Conservation (phyloP, 2,797 vertebrate species). For the Dromococcyx pavoninus region DNA sequence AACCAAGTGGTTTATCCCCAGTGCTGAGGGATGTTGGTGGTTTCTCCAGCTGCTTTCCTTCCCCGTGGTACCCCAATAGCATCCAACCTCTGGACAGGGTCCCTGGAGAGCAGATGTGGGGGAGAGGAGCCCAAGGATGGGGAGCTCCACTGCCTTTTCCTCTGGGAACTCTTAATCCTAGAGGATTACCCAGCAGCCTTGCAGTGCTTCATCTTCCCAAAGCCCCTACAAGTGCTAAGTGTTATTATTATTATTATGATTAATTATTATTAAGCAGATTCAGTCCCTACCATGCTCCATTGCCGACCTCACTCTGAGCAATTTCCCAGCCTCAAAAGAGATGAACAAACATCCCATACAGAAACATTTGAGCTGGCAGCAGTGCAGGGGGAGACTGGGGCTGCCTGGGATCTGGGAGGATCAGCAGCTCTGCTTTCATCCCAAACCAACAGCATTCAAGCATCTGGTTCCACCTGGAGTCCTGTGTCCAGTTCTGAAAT, state of each 20-base stretch:
- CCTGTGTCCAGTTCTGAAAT: too few relatives aligned
- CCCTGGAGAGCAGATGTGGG: rapidly evolving
- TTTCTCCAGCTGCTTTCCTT: not conserved
- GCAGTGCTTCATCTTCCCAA: not conserved
- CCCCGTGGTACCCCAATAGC: rapidly evolving
- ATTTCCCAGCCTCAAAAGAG: not conserved
- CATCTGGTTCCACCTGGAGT: not conserved
- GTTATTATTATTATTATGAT: constrained; percentile 11
- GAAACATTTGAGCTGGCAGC: not conserved
- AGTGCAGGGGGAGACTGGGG: rapidly evolving
- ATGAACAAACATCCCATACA: rapidly evolving
- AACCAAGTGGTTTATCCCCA: not conserved
- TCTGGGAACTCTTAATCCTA: not conserved
- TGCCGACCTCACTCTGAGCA: not conserved
- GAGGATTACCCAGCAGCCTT: constrained; percentile 7
- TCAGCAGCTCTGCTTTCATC: not conserved
- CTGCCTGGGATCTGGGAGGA: not conserved
- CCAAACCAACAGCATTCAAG: rapidly evolving
- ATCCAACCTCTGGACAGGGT: rapidly evolving
- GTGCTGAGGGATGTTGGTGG: not conserved
- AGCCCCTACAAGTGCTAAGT: not conserved
- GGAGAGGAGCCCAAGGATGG: not conserved
- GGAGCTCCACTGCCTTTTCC: not conserved
- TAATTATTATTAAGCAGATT: constrained; percentile 56
- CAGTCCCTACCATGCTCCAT: not conserved